Percentiles rank a stretch among this genome's conserved stretches.
Evolutionary conservation across 2,797 vertebrate genomes (phyloP).

Genomic region (Tragopan temminckii): DNA sequence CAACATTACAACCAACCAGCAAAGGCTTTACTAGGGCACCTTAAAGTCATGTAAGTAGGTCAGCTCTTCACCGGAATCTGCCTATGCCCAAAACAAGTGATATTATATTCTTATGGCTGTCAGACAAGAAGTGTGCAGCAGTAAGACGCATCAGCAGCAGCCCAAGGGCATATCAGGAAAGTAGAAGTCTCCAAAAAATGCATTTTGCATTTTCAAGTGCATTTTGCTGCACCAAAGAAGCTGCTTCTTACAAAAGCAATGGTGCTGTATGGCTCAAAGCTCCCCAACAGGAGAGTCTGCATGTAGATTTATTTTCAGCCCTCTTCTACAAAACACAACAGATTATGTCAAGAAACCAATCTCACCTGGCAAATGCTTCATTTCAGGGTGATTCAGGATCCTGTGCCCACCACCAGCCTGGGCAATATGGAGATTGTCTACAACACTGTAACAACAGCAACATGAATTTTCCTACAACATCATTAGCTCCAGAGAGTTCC

Average conservation of each 20-base stretch:
- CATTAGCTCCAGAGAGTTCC: fast-evolving
- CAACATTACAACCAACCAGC: constrained; percentile 2
- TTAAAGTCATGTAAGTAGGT: constrained; percentile 45
- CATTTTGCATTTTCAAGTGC: not conserved
- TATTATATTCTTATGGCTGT: constrained; percentile 29
- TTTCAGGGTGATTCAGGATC: not conserved
- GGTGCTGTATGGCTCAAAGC: not conserved
- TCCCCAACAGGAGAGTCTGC: not conserved
- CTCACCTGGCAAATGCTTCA: fast-evolving
- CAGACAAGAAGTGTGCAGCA: not conserved
- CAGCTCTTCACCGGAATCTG: constrained; percentile 42
- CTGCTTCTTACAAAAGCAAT: not conserved
- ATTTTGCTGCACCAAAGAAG: not conserved
- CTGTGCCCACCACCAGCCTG: too few species aligned
- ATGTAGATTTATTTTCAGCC: not conserved
- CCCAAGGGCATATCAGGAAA: fast-evolving
- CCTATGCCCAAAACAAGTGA: constrained; percentile 26
- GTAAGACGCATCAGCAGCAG: fast-evolving
- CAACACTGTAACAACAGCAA: not conserved
- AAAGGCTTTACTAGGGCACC: constrained; percentile 66
- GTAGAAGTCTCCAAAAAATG: not conserved
- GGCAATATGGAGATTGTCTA: fast-evolving
- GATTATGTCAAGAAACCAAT: not conserved
- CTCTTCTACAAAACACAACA: not conserved
- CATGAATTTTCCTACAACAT: not conserved